These are phyloP conservation scores for Zaprionus lachaisei DNA, from an alignment of 1,140 invertebrate species.

Conservation along the genomic window DNA sequence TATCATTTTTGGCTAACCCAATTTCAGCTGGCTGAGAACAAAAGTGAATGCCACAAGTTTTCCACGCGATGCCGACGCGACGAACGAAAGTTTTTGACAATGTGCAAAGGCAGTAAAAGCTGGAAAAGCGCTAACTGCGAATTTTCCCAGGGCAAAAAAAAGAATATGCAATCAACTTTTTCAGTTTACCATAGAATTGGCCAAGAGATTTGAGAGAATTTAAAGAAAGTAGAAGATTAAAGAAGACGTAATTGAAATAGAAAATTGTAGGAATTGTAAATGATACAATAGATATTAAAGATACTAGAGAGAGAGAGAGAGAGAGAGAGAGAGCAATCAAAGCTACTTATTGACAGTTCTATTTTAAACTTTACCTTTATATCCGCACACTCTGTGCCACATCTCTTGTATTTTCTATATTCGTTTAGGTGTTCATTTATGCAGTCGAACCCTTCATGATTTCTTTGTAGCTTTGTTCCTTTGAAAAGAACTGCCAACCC, in stretches of 20 bases:
- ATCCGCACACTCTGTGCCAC: neutral
- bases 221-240: neutral
- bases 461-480: slow-evolving; percentile 6
- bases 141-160: slow-evolving; percentile 11
- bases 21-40: slow-evolving; percentile 35
- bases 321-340: neutral
- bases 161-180: slow-evolving; percentile 7
- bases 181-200: neutral
- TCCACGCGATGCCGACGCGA: neutral
- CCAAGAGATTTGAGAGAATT: too few species aligned
- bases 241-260: neutral
- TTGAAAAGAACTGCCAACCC: neutral
- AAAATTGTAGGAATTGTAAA: neutral
- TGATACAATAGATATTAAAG: neutral
- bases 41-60: slow-evolving; percentile 56
- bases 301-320: neutral
- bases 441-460: neutral
- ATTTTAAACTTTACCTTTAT: neutral
- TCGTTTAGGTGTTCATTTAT: slow-evolving; percentile 3
- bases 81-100: slow-evolving; percentile 39
- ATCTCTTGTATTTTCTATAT: neutral
- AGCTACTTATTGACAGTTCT: neutral
- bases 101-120: slow-evolving; percentile 22
- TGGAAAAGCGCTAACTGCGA: slow-evolving; percentile 12
- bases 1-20: slow-evolving; percentile 50